Percentiles rank a stretch among this genome's conserved stretches.
These are phyloP conservation scores for Battus philenor DNA, from an alignment of 1,140 invertebrate genomes.

Conservation along the genomic window DNA sequence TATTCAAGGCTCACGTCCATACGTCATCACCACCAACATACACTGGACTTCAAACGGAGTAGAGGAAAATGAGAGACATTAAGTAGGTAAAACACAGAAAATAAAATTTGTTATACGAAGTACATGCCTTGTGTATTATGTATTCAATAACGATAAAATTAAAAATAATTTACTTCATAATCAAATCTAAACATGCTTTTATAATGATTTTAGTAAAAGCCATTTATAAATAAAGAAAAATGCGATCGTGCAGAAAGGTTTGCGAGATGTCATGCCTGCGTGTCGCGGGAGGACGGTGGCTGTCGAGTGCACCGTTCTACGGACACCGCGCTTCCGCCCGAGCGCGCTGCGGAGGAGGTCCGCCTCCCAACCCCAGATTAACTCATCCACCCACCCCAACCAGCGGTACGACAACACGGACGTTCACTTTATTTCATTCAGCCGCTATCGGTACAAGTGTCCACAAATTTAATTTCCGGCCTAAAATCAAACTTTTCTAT, in stretches of 20 bases:
- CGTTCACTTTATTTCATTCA: conserved; percentile 14
- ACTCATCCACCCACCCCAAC: conserved; percentile 22
- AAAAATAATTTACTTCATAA: too few relatives aligned
- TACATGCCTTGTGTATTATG: too few relatives aligned
- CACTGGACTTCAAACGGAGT: too few relatives aligned
- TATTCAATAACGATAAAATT: too few relatives aligned
- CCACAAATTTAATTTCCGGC: background rate
- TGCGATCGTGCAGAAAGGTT: conserved; percentile 25
- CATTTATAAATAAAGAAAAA: conserved; percentile 22
- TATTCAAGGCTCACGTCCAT: too few relatives aligned
- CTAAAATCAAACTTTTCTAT: too few relatives aligned
- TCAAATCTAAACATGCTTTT: too few relatives aligned
- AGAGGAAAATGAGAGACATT: too few relatives aligned
- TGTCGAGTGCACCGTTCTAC: conserved; percentile 31
- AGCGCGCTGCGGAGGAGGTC: conserved; percentile 12
- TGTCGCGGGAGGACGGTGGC: conserved; percentile 15
- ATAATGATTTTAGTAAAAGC: too few relatives aligned
- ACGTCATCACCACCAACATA: too few relatives aligned
- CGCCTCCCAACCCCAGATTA: conserved; percentile 18
- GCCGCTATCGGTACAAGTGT: conserved; percentile 9
- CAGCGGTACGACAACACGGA: background rate
- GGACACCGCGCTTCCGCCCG: conserved; percentile 27
- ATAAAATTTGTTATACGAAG: too few relatives aligned
- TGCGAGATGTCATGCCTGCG: conserved; percentile 18
- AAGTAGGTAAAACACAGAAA: too few relatives aligned